Conservation (phyloP, 2,113 vertebrate species). For the Helogale parvula region DNA sequence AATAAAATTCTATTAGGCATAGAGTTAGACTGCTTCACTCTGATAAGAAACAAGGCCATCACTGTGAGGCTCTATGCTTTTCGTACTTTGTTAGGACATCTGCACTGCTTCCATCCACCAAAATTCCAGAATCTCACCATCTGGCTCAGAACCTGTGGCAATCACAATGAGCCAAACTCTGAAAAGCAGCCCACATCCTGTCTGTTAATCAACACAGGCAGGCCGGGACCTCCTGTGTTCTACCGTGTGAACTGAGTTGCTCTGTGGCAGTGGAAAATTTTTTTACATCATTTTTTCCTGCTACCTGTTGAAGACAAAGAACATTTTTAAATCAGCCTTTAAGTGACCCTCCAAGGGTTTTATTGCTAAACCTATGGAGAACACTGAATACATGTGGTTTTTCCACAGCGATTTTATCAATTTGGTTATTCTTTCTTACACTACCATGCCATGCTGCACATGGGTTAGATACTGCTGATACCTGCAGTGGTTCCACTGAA, state of each 20-base stretch:
- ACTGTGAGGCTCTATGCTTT: no score
- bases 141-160: not conserved
- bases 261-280: not conserved
- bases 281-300: not conserved
- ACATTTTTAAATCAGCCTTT: not conserved
- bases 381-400: no score
- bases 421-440: not conserved
- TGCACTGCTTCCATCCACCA: not conserved
- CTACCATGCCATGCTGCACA: not conserved
- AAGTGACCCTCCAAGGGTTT: not conserved
- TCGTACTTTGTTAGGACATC: not conserved
- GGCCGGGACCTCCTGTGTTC: not conserved
- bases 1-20: not conserved
- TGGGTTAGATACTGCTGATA: not conserved
- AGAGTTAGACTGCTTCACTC: not conserved
- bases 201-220: no score
- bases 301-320: slow-evolving; percentile 7
- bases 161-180: not conserved
- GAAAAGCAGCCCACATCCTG: not conserved
- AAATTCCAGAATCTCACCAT: not conserved
- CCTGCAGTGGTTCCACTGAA: not conserved
- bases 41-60: not conserved
- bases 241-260: not conserved
- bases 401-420: not conserved
- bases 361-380: not conserved